Conservation (phyloP, 2,888 invertebrate species). For the Leptinotarsa haldemani region DNA sequence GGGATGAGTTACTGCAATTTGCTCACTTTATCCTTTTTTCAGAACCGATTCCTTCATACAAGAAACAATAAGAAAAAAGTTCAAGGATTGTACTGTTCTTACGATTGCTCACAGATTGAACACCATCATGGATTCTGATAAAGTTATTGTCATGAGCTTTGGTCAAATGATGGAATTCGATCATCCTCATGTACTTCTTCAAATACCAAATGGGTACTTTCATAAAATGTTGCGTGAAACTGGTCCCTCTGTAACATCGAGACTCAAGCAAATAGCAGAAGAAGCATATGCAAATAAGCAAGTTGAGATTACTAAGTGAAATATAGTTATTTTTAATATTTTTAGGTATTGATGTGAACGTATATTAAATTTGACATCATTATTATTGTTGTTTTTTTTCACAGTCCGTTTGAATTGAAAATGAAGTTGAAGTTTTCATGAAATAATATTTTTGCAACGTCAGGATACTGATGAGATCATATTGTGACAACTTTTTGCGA, state of each 20-base stretch:
- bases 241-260: slow-evolving; percentile 11
- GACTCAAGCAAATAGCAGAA: neutral
- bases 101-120: slow-evolving; percentile 88
- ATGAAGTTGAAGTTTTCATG: too few relatives aligned
- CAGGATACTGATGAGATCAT: too few relatives aligned
- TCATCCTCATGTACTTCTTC: slow-evolving; percentile 76
- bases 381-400: neutral
- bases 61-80: slow-evolving; percentile 82
- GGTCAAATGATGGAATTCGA: slow-evolving; percentile 84
- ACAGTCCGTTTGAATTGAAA: neutral
- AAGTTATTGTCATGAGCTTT: slow-evolving; percentile 86
- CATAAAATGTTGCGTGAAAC: slow-evolving; percentile 75
- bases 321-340: neutral
- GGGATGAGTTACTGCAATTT: too few relatives aligned
- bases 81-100: slow-evolving; percentile 86
- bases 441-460: too few relatives aligned
- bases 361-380: neutral
- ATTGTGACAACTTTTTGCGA: too few relatives aligned
- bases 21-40: slow-evolving; percentile 23
- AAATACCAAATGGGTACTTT: slow-evolving; percentile 71
- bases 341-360: neutral
- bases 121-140: slow-evolving; percentile 73
- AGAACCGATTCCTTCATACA: slow-evolving; percentile 87
- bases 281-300: neutral
- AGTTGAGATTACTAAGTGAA: neutral